Base-by-base conservation (phyloP, 2,797 vertebrate species). In the Ciconia nigra region DNA sequence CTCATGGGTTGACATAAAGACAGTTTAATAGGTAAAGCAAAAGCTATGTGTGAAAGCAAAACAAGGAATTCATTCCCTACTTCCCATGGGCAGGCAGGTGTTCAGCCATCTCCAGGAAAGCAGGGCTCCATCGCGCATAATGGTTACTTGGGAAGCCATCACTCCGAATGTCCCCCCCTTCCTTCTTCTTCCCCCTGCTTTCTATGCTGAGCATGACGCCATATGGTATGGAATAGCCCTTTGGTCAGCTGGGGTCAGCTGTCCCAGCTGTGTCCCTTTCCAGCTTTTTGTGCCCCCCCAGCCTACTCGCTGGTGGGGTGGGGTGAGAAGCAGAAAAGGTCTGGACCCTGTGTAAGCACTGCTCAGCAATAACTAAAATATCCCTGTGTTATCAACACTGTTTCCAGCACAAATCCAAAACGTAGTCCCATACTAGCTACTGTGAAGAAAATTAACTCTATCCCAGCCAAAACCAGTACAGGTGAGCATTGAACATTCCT, bases 71-170 rank as follows among this genome's bases (percentile, higher is more conserved):
- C 2, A 16, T n/a, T 87, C 15, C 6, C 6, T 13, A 0, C n/a
- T 52, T 28, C 33, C 15, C 25, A 13, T 1, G 0, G 3, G 7
- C 41, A 59, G 69, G 25, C 11, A 71, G 29, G 13, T 17, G 52
- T 26, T 65, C 35, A 35, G 33, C 10, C 10, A 9, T 16, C 63
- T n/a, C 37, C 41, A 81, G 46, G 21, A 57, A 69, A 57, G n/a
- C 14, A 26, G 15, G 6, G 28, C 0, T 3, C 5, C 14, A 11
- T 54, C 33, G 29, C 5, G 0, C 1, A 0, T 13, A 15, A 44
- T 1, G 3, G 22, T 13, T 41, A 39, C 41, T 65, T 44, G 37
- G 21, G 41, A 76, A 89, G 20, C 7, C 44, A 26, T 46, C 24
- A 42, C 20, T 63, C 19, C 7, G 11, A 55, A 59, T 2, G 2